Evolutionary conservation across 2,888 invertebrate species (phyloP).

Genomic region (Conistra vaccinii): DNA sequence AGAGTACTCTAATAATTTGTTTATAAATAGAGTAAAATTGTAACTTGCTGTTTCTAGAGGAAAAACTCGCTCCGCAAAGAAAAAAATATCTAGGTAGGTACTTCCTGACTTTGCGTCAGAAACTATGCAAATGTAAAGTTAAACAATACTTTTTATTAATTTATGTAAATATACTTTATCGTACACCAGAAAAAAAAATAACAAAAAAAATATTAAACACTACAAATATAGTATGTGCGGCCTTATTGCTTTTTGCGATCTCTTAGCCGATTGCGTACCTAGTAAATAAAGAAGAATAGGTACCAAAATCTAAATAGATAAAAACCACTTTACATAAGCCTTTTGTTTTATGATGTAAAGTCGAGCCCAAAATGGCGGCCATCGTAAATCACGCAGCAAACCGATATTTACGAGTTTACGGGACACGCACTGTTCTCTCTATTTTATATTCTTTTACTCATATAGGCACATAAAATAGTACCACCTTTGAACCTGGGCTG

Average conservation of each 20-base stretch:
- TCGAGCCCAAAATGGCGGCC: constrained; percentile 21
- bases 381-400: constrained; percentile 54
- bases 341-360: constrained; percentile 44
- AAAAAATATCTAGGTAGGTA: background rate
- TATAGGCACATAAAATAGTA: constrained; percentile 21
- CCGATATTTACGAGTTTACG: constrained; percentile 59
- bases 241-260: no score
- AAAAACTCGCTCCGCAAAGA: background rate
- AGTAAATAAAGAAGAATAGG: background rate
- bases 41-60: no score
- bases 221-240: no score
- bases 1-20: background rate
- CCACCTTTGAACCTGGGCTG: background rate
- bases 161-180: no score
- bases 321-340: constrained; percentile 15
- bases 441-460: constrained; percentile 35
- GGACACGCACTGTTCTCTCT: constrained; percentile 38
- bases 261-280: no score
- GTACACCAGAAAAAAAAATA: no score
- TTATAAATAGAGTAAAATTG: no score
- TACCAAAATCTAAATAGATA: constrained; percentile 17
- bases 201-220: no score
- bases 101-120: background rate
- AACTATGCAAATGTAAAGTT: background rate
- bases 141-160: no score